A percentile compares a stretch with the other conserved stretches of the same genome.
Evolutionary conservation across 2,113 vertebrate species (phyloP).

Genomic region (Collichthys lucidus): DNA sequence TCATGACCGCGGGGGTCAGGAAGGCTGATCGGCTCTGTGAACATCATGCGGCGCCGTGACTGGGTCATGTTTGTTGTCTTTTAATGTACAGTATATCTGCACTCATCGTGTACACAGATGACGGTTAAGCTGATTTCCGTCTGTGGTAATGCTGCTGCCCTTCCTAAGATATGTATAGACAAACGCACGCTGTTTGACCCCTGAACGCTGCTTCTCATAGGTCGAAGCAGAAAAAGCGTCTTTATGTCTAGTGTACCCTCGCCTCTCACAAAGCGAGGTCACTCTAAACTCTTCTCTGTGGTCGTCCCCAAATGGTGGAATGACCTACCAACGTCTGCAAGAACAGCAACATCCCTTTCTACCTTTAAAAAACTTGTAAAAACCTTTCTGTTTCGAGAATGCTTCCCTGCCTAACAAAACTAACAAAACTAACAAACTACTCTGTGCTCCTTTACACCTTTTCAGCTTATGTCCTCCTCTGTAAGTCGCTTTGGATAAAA

Average conservation of each 20-base stretch:
- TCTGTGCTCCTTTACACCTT: no score
- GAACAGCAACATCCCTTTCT: no score
- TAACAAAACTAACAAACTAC: no score
- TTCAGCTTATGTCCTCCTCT: no score
- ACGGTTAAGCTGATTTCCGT: conserved; percentile 59
- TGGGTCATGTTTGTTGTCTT: conserved; percentile 60
- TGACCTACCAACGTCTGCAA: no score
- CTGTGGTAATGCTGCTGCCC: neutral
- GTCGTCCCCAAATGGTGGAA: no score
- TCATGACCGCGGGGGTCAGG: neutral
- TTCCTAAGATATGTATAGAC: neutral
- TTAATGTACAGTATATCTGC: conserved; percentile 56
- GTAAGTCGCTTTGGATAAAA: no score
- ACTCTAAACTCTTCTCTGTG: no score
- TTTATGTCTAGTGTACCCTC: neutral
- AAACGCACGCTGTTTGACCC: conserved; percentile 5
- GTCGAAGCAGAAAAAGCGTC: neutral
- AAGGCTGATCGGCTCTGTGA: conserved; percentile 22
- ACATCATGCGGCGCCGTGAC: neutral
- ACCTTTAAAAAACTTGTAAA: no score
- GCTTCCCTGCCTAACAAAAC: no score
- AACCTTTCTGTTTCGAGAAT: no score
- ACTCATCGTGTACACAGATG: conserved; percentile 31
- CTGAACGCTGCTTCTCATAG: neutral
- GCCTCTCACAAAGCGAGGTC: no score